Evolutionary conservation across 2,113 vertebrate species (phyloP), one percentile per base, ranked within the genome.

Genomic region (Galeopterus variegatus): DNA sequence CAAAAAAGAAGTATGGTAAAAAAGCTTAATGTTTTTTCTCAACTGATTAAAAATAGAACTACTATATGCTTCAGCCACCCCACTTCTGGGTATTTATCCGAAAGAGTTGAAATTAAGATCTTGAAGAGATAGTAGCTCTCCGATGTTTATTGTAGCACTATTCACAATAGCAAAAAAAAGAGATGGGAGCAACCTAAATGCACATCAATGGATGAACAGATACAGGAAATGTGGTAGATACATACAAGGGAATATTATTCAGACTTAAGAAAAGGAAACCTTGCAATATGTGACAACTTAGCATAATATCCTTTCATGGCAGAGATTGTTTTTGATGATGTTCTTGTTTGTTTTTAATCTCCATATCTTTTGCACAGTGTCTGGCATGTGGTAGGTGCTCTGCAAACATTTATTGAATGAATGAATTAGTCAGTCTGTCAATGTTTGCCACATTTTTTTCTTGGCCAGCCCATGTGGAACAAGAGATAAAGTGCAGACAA

Each of bases 321-420:
- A 91, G 15, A 76, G 52, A 56, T 60, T 23, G 6, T 41, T 75
- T 93, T 58, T 67, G 17, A 50, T 60, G 31, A 17, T 82, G 52
- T 60, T 86, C n/a, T 75, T 52, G 1, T 41, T 65, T 94, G 14
- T 70, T 95, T 72, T 72, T 56, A 50, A 50, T 58, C 21, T 33
- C 14, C 15, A 0, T 69, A 9, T 45, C 31, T 19, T 96, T 50
- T 75, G 17, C 24, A 31, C 17, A 6, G 21, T 94, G 14, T 86
- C 23, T 58, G 15, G 28, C 17, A 41, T 26, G 3, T 28, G 48
- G 5, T 15, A 79, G 58, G 58, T 90, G 56, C 48, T 84, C 54
- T 93, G 87, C 33, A 92, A 36, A 80, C 56, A 21, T 58, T 82
- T 75, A 45, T 23, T 52, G 80, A 94, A 76, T 88, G 69, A 41